Conservation (phyloP, 2,888 invertebrate genomes). For the Philonicus albiceps region DNA sequence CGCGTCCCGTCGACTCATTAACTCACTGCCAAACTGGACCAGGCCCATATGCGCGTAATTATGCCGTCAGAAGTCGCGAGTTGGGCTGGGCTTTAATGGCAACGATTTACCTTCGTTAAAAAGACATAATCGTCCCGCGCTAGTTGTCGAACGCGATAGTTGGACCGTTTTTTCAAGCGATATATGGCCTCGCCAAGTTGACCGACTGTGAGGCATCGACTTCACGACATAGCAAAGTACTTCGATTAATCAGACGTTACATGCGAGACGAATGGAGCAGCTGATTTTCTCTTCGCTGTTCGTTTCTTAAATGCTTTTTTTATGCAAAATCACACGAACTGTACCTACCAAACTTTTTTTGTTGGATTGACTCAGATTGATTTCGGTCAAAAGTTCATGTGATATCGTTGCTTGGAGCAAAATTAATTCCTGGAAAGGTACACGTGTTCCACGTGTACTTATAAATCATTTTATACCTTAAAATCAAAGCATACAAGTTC, state of each 20-base stretch:
- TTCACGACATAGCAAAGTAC: neutral
- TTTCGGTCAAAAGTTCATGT: neutral
- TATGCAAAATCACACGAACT: neutral
- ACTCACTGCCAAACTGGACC: constrained; percentile 9
- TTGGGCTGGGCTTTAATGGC: constrained; percentile 15
- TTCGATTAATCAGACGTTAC: neutral
- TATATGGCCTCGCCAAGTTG: neutral
- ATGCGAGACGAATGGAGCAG: neutral
- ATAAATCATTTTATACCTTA: neutral
- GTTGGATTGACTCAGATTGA: neutral
- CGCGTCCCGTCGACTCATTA: neutral
- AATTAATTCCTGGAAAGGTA: neutral
- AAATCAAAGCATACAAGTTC: neutral
- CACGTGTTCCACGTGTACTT: neutral
- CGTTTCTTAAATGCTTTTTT: neutral
- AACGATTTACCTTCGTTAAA: constrained; percentile 22
- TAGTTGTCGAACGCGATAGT: neutral
- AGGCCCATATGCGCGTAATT: neutral
- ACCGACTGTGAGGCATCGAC: neutral
- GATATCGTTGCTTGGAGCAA: neutral
- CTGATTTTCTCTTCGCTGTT: neutral
- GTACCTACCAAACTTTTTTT: neutral
- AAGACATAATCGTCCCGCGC: neutral
- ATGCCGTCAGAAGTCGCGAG: neutral
- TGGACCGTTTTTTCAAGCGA: neutral